Conservation (phyloP, 2,113 vertebrate species). For the Apodemus sylvaticus region DNA sequence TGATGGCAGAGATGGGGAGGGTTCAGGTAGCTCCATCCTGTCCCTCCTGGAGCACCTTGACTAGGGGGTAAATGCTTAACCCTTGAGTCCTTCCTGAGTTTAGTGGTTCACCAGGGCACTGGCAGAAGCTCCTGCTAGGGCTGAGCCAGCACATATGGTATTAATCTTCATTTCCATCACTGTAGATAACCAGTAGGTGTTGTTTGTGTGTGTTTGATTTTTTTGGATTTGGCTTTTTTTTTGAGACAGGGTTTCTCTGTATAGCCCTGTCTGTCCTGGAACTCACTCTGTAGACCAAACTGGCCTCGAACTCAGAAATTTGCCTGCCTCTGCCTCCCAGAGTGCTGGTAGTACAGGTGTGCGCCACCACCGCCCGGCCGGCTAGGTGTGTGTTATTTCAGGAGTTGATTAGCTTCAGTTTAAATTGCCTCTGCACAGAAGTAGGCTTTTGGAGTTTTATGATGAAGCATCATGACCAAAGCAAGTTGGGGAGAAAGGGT, state of each 20-base stretch:
- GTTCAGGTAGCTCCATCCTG: not conserved
- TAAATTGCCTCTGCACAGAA: not conserved
- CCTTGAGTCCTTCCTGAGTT: not conserved
- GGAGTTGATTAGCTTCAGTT: not conserved
- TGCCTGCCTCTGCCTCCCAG: too few relatives aligned
- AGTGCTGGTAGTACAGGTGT: too few relatives aligned
- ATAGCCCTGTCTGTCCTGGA: too few relatives aligned
- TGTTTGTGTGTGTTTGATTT: too few relatives aligned
- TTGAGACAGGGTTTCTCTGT: too few relatives aligned
- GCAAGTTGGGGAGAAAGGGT: not conserved
- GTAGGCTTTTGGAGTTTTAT: not conserved
- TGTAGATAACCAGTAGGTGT: too few relatives aligned
- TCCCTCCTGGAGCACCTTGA: not conserved
- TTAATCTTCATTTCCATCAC: not conserved
- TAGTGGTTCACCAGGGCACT: not conserved
- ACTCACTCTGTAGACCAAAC: too few relatives aligned
- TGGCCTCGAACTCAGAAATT: too few relatives aligned
- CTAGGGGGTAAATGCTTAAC: not conserved
- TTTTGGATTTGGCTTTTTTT: too few relatives aligned
- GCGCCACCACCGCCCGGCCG: too few relatives aligned
- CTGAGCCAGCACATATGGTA: not conserved
- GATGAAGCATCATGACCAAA: not conserved
- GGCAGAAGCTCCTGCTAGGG: not conserved
- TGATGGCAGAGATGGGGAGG: not conserved
- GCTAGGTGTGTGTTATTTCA: not conserved